Evolutionary conservation across 2,888 invertebrate species (phyloP).

Genomic region (Vesta saturnalis): DNA sequence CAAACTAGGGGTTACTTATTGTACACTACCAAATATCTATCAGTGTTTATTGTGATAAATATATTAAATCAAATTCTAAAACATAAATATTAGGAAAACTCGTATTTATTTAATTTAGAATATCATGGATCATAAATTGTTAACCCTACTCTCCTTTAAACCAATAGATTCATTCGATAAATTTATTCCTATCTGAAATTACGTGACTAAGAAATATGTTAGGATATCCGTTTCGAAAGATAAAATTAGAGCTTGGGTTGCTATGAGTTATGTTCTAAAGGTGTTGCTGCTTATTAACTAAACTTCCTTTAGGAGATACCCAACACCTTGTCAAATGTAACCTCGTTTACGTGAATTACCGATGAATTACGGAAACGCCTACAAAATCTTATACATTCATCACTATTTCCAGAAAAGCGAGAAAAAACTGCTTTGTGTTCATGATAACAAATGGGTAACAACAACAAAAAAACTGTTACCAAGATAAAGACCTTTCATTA

Average conservation of each 20-base stretch:
- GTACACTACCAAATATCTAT: too few relatives aligned
- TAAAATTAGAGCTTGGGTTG: slow-evolving; percentile 51
- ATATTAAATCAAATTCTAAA: too few relatives aligned
- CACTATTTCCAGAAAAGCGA: neutral
- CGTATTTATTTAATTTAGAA: neutral
- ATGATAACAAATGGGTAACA: too few relatives aligned
- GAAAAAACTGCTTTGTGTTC: too few relatives aligned
- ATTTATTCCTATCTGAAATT: slow-evolving; percentile 35
- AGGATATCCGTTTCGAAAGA: slow-evolving; percentile 48
- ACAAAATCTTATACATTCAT: slow-evolving; percentile 6
- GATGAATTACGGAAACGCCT: slow-evolving; percentile 13
- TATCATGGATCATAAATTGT: neutral
- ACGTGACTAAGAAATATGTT: slow-evolving; percentile 44
- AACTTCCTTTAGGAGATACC: slow-evolving; percentile 36
- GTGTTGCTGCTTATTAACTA: slow-evolving; percentile 51
- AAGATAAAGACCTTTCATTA: too few relatives aligned
- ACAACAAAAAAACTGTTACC: too few relatives aligned
- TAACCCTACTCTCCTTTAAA: neutral
- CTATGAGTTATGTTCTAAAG: slow-evolving; percentile 50
- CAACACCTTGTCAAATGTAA: slow-evolving; percentile 35
- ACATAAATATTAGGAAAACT: too few relatives aligned
- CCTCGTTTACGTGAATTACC: slow-evolving; percentile 11
- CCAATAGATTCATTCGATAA: slow-evolving; percentile 29
- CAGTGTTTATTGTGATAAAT: too few relatives aligned
- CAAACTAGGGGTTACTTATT: too few relatives aligned